Evolutionary conservation across 2,797 vertebrate genomes (phyloP).

Genomic region (Iguana delicatissima): DNA sequence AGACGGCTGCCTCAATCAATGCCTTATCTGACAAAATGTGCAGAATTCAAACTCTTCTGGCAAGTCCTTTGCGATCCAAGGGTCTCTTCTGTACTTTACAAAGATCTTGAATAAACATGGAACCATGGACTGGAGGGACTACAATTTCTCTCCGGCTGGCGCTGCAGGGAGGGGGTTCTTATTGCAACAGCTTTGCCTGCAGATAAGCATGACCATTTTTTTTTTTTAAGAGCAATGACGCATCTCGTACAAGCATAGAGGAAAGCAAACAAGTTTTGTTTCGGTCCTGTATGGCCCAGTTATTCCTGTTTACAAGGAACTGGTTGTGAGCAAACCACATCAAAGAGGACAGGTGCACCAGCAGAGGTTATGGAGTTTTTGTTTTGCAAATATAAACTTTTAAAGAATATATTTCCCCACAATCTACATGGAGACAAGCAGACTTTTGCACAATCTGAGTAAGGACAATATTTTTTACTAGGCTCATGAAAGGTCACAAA

Average conservation of each 20-base stretch:
- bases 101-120: too few relatives aligned
- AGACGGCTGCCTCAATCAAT: too few relatives aligned
- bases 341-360: too few relatives aligned
- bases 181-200: neutral
- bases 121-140: too few relatives aligned
- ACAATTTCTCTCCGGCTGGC: neutral
- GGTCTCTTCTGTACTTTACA: too few relatives aligned
- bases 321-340: neutral
- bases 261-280: neutral
- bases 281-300: neutral
- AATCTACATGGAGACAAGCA: neutral
- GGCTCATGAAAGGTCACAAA: constrained; percentile 3
- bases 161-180: neutral
- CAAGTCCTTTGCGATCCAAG: too few relatives aligned
- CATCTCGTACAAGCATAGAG: neutral
- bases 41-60: too few relatives aligned
- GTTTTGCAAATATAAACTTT: neutral
- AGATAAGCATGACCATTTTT: neutral
- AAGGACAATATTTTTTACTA: neutral
- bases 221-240: neutral
- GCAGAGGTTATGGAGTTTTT: neutral
- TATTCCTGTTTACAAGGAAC: neutral
- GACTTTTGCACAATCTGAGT: neutral
- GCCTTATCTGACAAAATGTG: too few relatives aligned
- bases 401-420: neutral